Base-by-base conservation (phyloP, 2,797 vertebrate species). In the Muraenolepis orangiensis region DNA sequence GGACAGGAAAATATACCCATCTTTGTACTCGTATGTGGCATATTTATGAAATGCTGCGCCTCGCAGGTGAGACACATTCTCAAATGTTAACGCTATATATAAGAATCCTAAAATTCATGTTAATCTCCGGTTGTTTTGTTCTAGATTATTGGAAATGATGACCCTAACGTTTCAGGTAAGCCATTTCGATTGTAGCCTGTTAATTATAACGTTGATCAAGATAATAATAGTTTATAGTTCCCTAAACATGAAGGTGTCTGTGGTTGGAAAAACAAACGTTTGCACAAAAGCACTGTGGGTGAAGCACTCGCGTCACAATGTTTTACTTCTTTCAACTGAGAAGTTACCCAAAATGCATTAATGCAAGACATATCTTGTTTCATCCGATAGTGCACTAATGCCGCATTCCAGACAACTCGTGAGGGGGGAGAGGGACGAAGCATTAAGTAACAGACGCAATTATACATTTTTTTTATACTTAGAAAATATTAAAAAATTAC, bases 111-210 rank as follows among this genome's bases (percentile, higher is more conserved):
- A 34, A 11, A 28, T 38, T 69, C 12, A n/a, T 69, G 28, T 32
- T 70, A 38, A 42, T 38, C n/a, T 0, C 11, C 0, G 1, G 18
- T 8, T 2, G 16, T 1, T 73, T 66, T 73, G 57, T 66, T 23
- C 75, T 2, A 94, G 92, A 77, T 72, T 26, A 71, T 51, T 13
- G 71, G 28, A 75, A 80, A 76, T 4, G 83, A 81, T 0, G 42
- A 34, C 13, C 26, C 66, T 46, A 40, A 28, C 11, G 81, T 77
- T 76, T 20, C 85, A 87, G 90, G 92, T 94, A 81, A 90, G 87
- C 66, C 57, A 10, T 64, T 64, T 64, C 8, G 23, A 12, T 64
- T 26, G 5, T 26, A 64, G 8, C 36, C 36, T 57, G 42, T 46
- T 42, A 51, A 38, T 6, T 4, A 34, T 34, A 34, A 34, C 8